These are phyloP conservation scores for Hydra vulgaris DNA, from an alignment of 30 jellyfish, hydroid and myxozoan genomes.

Conservation along the genomic window DNA sequence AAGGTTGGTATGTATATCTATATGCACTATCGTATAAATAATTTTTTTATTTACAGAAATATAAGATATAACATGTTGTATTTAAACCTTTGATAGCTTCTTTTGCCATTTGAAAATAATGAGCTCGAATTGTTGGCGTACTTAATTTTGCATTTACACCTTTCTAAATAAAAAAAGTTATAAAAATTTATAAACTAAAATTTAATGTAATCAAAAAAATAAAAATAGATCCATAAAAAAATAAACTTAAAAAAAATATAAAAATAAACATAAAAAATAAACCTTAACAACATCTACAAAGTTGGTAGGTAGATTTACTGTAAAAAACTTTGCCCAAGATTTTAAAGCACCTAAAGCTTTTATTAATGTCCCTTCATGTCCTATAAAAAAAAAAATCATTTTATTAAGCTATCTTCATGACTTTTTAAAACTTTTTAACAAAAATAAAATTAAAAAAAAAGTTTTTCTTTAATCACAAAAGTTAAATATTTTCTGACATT, in stretches of 20 bases:
- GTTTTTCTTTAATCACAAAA: no score
- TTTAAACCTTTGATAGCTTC: constrained; percentile 58
- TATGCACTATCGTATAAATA: no score
- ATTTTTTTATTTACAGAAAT: no score
- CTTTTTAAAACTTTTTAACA: no score
- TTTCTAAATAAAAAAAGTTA: constrained; percentile 16
- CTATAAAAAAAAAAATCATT: constrained; percentile 35
- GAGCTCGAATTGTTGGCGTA: constrained; percentile 43
- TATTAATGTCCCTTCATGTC: constrained; percentile 68
- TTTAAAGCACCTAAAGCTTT: constrained; percentile 47
- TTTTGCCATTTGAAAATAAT: constrained; percentile 59
- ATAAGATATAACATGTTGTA: no score
- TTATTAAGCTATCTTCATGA: no score
- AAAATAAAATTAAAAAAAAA: no score
- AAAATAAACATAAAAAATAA: background rate
- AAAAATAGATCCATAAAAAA: background rate
- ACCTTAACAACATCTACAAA: constrained; percentile 66
- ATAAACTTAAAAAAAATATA: background rate
- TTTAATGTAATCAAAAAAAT: no score
- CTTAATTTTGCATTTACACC: constrained; percentile 48
- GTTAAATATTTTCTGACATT: no score
- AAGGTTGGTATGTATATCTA: no score
- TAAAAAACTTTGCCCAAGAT: constrained; percentile 42
- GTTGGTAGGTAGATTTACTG: constrained; percentile 38
- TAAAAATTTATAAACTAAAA: background rate